phyloP scores from a whole-genome alignment of 2,113 vertebrate species.

The Hippolais icterina region DNA sequence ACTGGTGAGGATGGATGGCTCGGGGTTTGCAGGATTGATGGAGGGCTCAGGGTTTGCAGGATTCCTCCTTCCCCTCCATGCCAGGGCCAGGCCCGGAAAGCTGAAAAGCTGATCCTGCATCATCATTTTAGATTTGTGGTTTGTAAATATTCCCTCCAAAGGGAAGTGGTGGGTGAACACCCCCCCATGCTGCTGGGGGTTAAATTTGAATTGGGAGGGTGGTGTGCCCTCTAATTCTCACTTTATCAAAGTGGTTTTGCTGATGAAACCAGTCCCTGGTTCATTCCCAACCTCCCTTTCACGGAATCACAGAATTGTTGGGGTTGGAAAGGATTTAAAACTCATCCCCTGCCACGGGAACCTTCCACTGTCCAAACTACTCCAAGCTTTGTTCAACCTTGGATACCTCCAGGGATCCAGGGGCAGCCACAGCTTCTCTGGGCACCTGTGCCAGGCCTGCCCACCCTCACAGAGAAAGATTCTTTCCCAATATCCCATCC shows the following conservation, averaged over 20 bases:
- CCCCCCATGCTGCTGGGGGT: background rate
- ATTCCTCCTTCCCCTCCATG: background rate
- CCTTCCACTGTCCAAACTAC: accelerated
- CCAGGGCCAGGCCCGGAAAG: background rate
- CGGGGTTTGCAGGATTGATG: background rate
- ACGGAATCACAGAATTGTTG: too few relatives aligned
- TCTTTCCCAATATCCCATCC: background rate
- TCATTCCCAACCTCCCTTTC: background rate
- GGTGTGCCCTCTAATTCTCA: background rate
- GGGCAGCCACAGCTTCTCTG: background rate
- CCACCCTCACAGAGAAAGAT: background rate
- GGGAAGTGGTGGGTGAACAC: background rate
- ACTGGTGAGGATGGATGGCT: background rate
- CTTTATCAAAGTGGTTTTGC: background rate
- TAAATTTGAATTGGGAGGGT: background rate
- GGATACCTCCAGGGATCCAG: background rate
- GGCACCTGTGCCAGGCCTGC: background rate
- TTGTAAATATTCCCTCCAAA: background rate
- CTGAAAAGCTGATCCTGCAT: background rate
- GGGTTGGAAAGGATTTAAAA: background rate
- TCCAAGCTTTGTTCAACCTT: background rate
- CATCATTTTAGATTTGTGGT: background rate
- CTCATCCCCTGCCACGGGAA: background rate
- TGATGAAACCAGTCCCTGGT: accelerated
- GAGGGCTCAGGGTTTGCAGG: background rate